Percentiles rank a stretch among this genome's conserved stretches.
phyloP scores from a whole-genome alignment of 1,140 invertebrate genomes.

The Maniola jurtina region DNA sequence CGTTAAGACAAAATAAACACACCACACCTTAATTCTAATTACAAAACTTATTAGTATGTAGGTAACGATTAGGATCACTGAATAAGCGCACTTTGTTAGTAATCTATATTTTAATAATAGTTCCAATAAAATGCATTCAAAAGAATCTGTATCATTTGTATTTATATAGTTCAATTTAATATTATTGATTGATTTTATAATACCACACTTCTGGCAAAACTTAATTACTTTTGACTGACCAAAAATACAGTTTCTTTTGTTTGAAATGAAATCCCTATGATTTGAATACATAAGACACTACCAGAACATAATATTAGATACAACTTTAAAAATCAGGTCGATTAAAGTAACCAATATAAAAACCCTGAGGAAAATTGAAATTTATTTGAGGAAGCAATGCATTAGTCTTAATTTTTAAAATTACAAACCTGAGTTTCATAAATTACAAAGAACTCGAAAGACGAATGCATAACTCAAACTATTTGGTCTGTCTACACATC shows the following conservation, averaged over 20 bases:
- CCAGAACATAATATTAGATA: background rate
- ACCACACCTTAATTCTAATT: slow-evolving; percentile 72
- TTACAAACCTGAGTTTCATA: background rate
- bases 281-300: background rate
- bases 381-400: background rate
- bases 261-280: slow-evolving; percentile 5
- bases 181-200: background rate
- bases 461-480: background rate
- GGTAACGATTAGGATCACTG: slow-evolving; percentile 50
- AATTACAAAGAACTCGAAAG: background rate
- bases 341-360: background rate
- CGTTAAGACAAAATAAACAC: slow-evolving; percentile 50
- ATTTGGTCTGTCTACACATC: slow-evolving; percentile 2
- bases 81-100: slow-evolving; percentile 46
- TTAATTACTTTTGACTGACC: background rate
- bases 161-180: slow-evolving; percentile 1
- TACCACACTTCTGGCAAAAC: background rate
- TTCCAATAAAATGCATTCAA: background rate
- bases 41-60: slow-evolving; percentile 38
- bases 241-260: slow-evolving; percentile 19
- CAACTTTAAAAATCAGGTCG: background rate
- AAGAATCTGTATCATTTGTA: slow-evolving; percentile 14
- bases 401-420: slow-evolving; percentile 1
- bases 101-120: slow-evolving; percentile 11
- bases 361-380: background rate